phyloP scores from a whole-genome alignment of 35 echinoderm and acorn worm species.

The Apostichopus parvimensis region DNA sequence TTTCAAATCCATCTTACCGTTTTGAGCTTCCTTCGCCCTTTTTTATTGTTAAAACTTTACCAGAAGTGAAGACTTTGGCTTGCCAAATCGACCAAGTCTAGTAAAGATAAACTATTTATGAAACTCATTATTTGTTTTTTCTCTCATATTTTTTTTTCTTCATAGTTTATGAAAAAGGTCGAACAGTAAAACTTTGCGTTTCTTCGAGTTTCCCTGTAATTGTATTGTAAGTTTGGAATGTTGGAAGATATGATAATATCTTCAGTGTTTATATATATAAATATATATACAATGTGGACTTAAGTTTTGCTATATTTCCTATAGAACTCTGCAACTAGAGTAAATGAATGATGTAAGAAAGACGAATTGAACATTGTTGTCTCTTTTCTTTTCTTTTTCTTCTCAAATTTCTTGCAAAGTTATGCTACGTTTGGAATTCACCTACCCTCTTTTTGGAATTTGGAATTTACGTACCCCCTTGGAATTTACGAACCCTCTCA shows the following conservation, averaged over 20 bases:
- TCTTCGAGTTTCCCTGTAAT: constrained; percentile 3
- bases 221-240: constrained; percentile 25
- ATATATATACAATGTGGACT: constrained; percentile 40
- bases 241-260: constrained; percentile 32
- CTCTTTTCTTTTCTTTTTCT: neutral
- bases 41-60: too few species aligned
- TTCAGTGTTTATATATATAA: constrained; percentile 51
- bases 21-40: constrained; percentile 1
- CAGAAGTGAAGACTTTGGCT: neutral
- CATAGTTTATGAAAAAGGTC: neutral
- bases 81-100: neutral
- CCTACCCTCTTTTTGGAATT: too few species aligned
- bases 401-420: neutral
- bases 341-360: constrained; percentile 41
- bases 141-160: neutral
- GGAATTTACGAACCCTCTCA: too few species aligned
- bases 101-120: too few species aligned
- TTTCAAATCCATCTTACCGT: neutral
- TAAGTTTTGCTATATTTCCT: constrained; percentile 50
- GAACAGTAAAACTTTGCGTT: neutral
- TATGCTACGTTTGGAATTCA: neutral
- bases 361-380: neutral
- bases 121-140: neutral
- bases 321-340: constrained; percentile 45
- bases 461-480: too few species aligned